phyloP scores from a whole-genome alignment of 1,140 invertebrate species.

The Cryptotermes secundus region DNA sequence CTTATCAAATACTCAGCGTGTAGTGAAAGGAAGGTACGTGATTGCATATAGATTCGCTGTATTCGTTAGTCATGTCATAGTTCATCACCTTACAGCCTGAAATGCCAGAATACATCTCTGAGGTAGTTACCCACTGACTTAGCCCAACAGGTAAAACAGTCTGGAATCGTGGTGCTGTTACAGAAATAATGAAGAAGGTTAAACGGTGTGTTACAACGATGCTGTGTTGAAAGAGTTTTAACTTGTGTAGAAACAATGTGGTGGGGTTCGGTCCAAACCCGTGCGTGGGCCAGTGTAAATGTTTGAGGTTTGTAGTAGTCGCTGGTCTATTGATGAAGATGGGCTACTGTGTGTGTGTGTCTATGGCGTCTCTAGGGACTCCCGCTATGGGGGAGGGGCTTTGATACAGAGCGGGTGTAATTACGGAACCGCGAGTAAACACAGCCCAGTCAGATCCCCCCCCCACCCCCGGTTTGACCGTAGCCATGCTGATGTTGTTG shows the following conservation, averaged over 20 bases:
- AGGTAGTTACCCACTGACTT: too few relatives aligned
- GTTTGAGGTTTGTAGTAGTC: constrained; percentile 19
- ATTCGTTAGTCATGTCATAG: too few relatives aligned
- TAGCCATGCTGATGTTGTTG: not conserved
- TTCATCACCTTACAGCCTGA: too few relatives aligned
- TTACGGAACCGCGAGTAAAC: constrained; percentile 13
- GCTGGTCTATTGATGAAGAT: constrained; percentile 9
- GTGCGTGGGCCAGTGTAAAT: not conserved
- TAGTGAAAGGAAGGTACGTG: too few relatives aligned
- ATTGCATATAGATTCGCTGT: too few relatives aligned
- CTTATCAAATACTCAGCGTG: too few relatives aligned
- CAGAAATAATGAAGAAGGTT: not conserved
- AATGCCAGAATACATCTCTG: too few relatives aligned
- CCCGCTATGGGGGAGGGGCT: not conserved
- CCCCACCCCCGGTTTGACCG: not conserved
- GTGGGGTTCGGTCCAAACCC: not conserved
- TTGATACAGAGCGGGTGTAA: constrained; percentile 2
- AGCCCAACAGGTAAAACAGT: too few relatives aligned
- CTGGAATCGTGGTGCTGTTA: not conserved
- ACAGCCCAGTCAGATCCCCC: not conserved
- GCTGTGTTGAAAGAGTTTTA: not conserved
- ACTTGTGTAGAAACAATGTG: not conserved
- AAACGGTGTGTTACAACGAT: not conserved
- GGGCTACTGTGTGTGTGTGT: not conserved
- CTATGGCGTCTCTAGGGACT: not conserved